Evolutionary conservation across 1,140 invertebrate genomes (phyloP), one percentile per base, ranked within the genome.

Genomic region (Cydia fagiglandana): DNA sequence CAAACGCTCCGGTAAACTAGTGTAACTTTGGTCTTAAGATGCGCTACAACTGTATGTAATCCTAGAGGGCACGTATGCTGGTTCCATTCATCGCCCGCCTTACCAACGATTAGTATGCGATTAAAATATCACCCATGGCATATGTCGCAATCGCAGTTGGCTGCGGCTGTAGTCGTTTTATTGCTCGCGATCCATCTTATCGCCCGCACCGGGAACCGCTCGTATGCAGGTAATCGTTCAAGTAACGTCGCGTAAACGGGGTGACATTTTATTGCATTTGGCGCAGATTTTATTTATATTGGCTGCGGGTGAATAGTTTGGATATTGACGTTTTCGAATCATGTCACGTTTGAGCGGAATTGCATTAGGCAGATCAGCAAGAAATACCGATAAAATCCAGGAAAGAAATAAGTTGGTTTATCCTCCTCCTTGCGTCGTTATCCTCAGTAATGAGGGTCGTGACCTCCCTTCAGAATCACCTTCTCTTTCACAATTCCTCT

Each of bases 111-210:
- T 24, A 24, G 9, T 24, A 4, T 2, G 20, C 56, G 20, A 61
- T 61, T 61, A 61, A 61, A 24, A 61, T 61, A 61, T 3, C 56
- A 30, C 9, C 28, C 66, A 41, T 70, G 73, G 73, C 73, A 73
- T 73, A 73, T 73, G 73, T 73, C 20, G 47, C 73, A 50, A 73
- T 73, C 41, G 73, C 73, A 73, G 73, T 73, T 53, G 73, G 45
- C 45, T 50, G 73, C 45, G 45, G 73, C 45, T 73, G 45, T 47
- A 47, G 41, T 28, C 73, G 73, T 73, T 73, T 73, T 73, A 73
- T 73, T 73, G 73, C 45, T 10, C 47, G 47, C 45, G 47, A 73
- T 73, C 73, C 73, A 73, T 73, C 73, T 73, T 73, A 53, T 53
- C 73, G 73, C 47, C 24, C 24, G 41, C 17, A 13, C 73, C 45